Conservation (phyloP, 2,113 vertebrate genomes). For the Vulpes lagopus region DNA sequence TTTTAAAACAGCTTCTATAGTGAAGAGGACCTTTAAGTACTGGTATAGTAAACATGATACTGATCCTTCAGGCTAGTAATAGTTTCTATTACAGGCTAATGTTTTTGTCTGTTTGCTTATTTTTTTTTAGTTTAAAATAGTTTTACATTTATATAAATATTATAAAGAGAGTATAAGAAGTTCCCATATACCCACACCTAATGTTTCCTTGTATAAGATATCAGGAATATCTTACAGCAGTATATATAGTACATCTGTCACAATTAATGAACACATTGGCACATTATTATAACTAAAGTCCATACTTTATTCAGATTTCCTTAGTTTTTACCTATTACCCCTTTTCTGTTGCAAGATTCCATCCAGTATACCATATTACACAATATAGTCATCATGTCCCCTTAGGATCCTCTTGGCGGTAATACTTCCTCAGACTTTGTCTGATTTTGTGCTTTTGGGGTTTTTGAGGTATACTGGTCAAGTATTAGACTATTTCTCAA, state of each 20-base stretch:
- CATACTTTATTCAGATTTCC: background rate
- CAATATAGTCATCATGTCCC: background rate
- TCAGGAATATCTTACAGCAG: background rate
- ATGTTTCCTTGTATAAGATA: no score
- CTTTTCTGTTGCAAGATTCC: background rate
- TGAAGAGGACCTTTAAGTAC: background rate
- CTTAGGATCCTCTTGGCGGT: background rate
- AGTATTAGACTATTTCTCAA: background rate
- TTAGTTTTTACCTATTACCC: background rate
- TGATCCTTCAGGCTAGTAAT: background rate
- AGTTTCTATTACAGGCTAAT: background rate
- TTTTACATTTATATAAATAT: constrained; percentile 12
- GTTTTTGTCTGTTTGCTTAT: background rate
- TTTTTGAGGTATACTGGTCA: background rate
- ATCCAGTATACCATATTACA: background rate
- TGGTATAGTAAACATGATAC: background rate
- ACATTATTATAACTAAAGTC: background rate
- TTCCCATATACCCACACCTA: background rate
- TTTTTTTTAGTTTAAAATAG: background rate
- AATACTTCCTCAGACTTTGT: background rate
- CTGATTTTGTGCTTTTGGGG: background rate
- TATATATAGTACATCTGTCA: background rate
- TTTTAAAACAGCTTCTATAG: constrained; percentile 15
- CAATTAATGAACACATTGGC: background rate
- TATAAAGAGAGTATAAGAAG: background rate